These are phyloP conservation scores for Eubasilissa splendida DNA, from an alignment of 2,888 invertebrate species.

Conservation along the genomic window DNA sequence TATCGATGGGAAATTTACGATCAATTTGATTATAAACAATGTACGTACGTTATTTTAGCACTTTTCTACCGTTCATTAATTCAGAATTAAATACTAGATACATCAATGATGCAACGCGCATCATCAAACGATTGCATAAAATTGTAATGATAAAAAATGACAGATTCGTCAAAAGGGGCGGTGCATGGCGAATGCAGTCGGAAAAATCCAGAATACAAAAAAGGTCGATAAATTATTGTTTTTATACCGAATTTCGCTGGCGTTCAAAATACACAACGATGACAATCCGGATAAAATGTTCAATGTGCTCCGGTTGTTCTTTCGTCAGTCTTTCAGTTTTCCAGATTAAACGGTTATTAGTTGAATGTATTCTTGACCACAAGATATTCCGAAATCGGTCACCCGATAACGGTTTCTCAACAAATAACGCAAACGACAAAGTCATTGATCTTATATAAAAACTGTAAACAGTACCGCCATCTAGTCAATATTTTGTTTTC, in stretches of 20 bases:
- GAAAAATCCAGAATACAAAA: neutral
- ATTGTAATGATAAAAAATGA: no score
- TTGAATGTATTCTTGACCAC: slow-evolving; percentile 1
- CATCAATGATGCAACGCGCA: no score
- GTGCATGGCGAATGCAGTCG: slow-evolving; percentile 11
- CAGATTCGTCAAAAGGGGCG: neutral
- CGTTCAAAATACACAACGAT: neutral
- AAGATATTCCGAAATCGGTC: slow-evolving; percentile 30
- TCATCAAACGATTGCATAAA: no score
- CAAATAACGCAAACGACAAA: neutral
- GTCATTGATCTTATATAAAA: slow-evolving; percentile 20
- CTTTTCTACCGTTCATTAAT: no score
- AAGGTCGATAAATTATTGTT: neutral
- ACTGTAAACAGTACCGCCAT: neutral
- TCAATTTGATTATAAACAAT: no score
- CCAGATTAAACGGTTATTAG: slow-evolving; percentile 27
- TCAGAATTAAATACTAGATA: no score
- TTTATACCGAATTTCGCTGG: slow-evolving; percentile 13
- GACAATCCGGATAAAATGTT: slow-evolving; percentile 9
- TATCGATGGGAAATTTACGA: no score
- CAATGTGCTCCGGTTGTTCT: slow-evolving; percentile 19
- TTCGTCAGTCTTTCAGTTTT: slow-evolving; percentile 16
- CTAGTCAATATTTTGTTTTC: neutral
- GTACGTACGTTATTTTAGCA: no score
- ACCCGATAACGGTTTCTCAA: slow-evolving; percentile 18